A percentile compares a stretch with the other conserved stretches of the same genome.
Evolutionary conservation across 1,140 invertebrate species (phyloP).

Genomic region (Teleopsis dalmanni): DNA sequence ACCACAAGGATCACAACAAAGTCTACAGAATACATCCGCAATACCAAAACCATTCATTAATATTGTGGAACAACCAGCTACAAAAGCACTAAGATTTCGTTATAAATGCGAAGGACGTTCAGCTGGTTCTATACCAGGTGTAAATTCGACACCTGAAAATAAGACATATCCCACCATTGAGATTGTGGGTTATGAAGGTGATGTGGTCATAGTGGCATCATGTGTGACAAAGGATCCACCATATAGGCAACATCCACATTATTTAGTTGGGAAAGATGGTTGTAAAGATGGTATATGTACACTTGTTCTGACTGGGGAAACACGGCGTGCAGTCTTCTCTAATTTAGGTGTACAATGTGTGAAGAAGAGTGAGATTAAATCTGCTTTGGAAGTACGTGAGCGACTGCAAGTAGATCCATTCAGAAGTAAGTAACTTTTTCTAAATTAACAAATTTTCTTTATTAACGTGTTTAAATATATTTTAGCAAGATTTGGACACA

Average conservation of each 20-base stretch:
- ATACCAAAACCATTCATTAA: conserved; percentile 47
- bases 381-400: conserved; percentile 69
- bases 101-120: conserved; percentile 95
- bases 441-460: neutral
- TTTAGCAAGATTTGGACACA: conserved; percentile 80
- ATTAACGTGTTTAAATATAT: neutral
- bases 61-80: conserved; percentile 85
- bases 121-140: conserved; percentile 88
- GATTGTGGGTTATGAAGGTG: conserved; percentile 70
- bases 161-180: conserved; percentile 89
- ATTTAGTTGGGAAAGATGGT: conserved; percentile 92
- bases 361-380: conserved; percentile 86
- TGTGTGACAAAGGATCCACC: conserved; percentile 89
- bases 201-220: conserved; percentile 60
- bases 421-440: conserved; percentile 60
- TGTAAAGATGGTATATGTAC: conserved; percentile 77
- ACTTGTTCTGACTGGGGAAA: conserved; percentile 55
- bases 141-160: conserved; percentile 74
- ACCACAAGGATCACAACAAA: too few species aligned
- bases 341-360: conserved; percentile 96
- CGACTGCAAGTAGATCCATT: conserved; percentile 86
- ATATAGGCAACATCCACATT: conserved; percentile 86
- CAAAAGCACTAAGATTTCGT: conserved; percentile 75
- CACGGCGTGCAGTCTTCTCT: conserved; percentile 70
- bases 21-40: too few species aligned